Evolutionary conservation across 2,888 invertebrate species (phyloP).

Genomic region (Cryptocephalus moraei): DNA sequence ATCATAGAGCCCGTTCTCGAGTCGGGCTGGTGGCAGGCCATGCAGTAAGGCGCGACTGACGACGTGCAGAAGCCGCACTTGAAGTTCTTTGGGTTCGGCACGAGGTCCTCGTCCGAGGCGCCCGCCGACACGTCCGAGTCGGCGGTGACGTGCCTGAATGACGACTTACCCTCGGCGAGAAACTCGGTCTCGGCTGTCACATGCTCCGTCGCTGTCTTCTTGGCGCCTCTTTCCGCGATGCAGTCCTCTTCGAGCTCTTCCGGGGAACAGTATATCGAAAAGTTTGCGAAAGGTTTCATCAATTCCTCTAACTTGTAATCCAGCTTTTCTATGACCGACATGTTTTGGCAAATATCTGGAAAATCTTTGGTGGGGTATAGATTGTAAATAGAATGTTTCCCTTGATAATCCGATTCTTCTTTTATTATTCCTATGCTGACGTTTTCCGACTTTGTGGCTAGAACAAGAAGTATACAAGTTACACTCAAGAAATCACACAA

Average conservation of each 20-base stretch:
- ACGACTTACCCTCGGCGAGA: not conserved
- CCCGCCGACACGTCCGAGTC: not conserved
- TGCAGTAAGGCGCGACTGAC: slow-evolving; percentile 51
- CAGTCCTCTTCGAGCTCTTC: not conserved
- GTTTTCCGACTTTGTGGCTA: no score
- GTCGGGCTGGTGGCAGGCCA: slow-evolving; percentile 45
- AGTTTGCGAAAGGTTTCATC: slow-evolving; percentile 43
- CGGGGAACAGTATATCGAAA: not conserved
- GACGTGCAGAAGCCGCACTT: slow-evolving; percentile 53
- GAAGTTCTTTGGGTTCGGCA: slow-evolving; percentile 29
- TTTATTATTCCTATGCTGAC: no score
- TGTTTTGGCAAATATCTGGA: slow-evolving; percentile 19
- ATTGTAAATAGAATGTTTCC: slow-evolving; percentile 5
- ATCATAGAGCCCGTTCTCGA: slow-evolving; percentile 35
- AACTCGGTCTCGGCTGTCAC: not conserved
- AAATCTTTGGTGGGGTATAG: slow-evolving; percentile 18
- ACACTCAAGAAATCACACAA: no score
- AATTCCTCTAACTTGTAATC: slow-evolving; percentile 44
- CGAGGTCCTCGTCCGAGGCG: not conserved
- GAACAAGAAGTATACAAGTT: no score
- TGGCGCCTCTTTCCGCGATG: not conserved
- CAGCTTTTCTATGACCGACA: slow-evolving; percentile 31
- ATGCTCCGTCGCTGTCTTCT: not conserved
- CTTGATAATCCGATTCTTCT: no score
- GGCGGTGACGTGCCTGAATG: slow-evolving; percentile 7